These are phyloP conservation scores for Drosophila monieri DNA, from an alignment of 2,888 invertebrate genomes.

Conservation along the genomic window DNA sequence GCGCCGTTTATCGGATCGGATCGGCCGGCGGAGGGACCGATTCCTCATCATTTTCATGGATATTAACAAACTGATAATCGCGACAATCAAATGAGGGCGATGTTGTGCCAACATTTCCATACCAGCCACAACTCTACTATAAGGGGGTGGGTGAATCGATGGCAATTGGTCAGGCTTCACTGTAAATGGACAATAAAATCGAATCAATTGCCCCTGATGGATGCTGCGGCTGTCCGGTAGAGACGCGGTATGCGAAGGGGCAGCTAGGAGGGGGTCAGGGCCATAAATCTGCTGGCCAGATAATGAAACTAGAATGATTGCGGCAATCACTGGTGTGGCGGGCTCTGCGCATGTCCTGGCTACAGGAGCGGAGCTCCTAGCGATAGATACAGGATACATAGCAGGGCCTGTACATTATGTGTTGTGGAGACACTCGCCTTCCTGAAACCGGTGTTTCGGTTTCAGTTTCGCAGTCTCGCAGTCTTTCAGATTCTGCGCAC, in stretches of 20 bases:
- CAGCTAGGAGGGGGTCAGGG: conserved; percentile 9
- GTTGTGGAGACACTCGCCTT: conserved; percentile 20
- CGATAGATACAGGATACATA: conserved; percentile 40
- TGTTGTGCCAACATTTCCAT: conserved; percentile 70
- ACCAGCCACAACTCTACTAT: conserved; percentile 26
- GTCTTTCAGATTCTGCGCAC: conserved; percentile 66
- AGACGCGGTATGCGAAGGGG: conserved; percentile 6
- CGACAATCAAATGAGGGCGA: conserved; percentile 57
- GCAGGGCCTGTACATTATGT: conserved; percentile 58
- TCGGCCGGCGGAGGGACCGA: conserved; percentile 6
- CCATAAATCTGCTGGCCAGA: conserved; percentile 74
- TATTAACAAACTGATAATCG: conserved; percentile 80
- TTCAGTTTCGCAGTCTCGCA: conserved; percentile 5
- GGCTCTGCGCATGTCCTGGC: conserved; percentile 65
- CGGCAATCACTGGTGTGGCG: conserved; percentile 82
- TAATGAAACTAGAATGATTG: conserved; percentile 84
- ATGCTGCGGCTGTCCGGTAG: conserved; percentile 35
- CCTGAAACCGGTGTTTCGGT: conserved; percentile 19
- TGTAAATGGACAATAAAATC: conserved; percentile 66
- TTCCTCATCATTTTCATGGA: conserved; percentile 72
- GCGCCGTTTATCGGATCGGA: conserved; percentile 56
- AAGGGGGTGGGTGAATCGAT: conserved; percentile 8
- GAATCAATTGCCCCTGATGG: conserved; percentile 69
- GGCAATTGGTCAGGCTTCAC: conserved; percentile 32
- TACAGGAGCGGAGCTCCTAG: conserved; percentile 19